phyloP scores from a whole-genome alignment of 2,888 invertebrate species.

The Endotricha flammealis region DNA sequence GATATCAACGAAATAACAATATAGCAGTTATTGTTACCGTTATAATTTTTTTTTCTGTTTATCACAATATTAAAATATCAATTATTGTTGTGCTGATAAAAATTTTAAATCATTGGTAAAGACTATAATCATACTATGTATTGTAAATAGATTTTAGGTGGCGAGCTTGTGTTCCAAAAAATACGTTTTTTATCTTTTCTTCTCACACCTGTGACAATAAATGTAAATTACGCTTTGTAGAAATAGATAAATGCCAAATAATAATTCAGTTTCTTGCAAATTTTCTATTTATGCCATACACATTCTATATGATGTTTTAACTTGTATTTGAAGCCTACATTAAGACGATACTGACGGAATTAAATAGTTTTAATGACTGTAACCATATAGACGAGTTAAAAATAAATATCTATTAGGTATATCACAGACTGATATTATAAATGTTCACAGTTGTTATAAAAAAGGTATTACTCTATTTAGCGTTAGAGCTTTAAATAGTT shows the following conservation, averaged over 20 bases:
- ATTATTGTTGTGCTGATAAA: too few species aligned
- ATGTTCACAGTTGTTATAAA: too few species aligned
- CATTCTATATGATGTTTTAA: neutral
- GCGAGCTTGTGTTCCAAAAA: conserved; percentile 22
- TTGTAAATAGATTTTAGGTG: conserved; percentile 20
- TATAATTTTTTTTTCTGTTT: too few species aligned
- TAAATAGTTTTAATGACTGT: neutral
- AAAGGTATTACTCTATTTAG: neutral
- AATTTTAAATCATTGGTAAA: conserved; percentile 32
- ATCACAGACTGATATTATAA: too few species aligned
- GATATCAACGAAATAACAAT: conserved; percentile 17
- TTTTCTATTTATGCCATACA: neutral
- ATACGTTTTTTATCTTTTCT: conserved; percentile 46
- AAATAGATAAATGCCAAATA: conserved; percentile 61
- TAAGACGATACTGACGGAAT: neutral
- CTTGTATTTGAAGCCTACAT: neutral
- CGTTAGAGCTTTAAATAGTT: too few species aligned
- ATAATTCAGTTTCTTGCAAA: conserved; percentile 25
- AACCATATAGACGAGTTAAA: neutral
- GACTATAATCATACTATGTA: conserved; percentile 15
- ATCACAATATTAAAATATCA: too few species aligned
- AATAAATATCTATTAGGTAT: too few species aligned
- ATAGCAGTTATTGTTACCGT: conserved; percentile 36
- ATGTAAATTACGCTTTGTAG: conserved; percentile 75
- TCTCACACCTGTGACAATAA: conserved; percentile 76